Percentiles rank a stretch among this genome's conserved stretches.
phyloP scores from a whole-genome alignment of 1,140 invertebrate species.

The Apis florea region DNA sequence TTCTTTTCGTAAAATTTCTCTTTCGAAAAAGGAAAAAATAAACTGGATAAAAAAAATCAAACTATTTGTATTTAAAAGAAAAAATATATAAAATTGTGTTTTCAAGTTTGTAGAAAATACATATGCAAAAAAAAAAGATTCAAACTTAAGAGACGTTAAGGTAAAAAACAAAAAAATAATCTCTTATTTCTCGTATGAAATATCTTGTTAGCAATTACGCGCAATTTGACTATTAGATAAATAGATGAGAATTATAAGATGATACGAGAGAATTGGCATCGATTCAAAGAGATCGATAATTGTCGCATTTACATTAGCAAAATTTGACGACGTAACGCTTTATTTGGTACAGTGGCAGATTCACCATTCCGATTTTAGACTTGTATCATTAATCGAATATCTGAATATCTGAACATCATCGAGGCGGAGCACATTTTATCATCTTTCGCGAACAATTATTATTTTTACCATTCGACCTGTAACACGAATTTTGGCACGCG shows the following conservation, averaged over 20 bases:
- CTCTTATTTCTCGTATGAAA: neutral
- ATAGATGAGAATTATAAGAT: too few species aligned
- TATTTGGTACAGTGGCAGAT: neutral
- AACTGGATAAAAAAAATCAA: too few species aligned
- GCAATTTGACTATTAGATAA: too few species aligned
- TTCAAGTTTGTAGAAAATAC: too few species aligned
- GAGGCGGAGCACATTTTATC: neutral
- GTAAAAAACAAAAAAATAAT: too few species aligned
- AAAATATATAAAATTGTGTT: too few species aligned
- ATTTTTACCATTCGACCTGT: slow-evolving; percentile 17
- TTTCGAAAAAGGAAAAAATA: too few species aligned
- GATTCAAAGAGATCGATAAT: slow-evolving; percentile 7
- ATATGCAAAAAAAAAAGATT: too few species aligned
- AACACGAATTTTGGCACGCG: slow-evolving; percentile 13
- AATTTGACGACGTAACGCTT: neutral
- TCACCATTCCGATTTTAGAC: neutral
- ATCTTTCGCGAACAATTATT: neutral
- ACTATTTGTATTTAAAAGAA: too few species aligned
- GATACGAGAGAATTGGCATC: slow-evolving; percentile 10
- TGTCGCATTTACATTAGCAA: neutral
- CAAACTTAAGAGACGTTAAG: too few species aligned
- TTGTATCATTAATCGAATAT: neutral
- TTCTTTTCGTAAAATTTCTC: neutral
- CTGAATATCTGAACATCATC: too few species aligned
- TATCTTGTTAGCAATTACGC: neutral